phyloP scores from a whole-genome alignment of 2,888 invertebrate species.

The Steinernema carpocapsae region DNA sequence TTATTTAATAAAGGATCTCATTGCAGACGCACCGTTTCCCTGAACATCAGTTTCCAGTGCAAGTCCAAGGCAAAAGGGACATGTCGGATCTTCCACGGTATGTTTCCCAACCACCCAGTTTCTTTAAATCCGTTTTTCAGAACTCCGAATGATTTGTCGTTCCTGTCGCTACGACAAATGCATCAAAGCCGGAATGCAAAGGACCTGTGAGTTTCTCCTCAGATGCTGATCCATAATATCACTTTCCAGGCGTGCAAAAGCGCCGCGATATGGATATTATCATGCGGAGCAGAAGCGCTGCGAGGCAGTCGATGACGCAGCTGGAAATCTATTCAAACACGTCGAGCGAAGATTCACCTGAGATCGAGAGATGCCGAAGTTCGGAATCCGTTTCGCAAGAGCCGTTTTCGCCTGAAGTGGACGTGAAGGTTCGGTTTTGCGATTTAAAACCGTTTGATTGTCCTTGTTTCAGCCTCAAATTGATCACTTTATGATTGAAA shows the following conservation, averaged over 20 bases:
- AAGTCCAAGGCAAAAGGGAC: slow-evolving; percentile 44
- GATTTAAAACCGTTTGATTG: background rate
- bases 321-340: background rate
- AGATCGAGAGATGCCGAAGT: slow-evolving; percentile 20
- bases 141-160: slow-evolving; percentile 58
- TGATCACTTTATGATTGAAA: no score
- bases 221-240: background rate
- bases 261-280: slow-evolving; percentile 28
- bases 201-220: slow-evolving; percentile 44
- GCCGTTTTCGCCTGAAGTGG: background rate
- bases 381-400: background rate
- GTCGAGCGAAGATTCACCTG: slow-evolving; percentile 19
- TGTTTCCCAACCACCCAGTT: no score
- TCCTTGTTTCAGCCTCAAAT: no score
- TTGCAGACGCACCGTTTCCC: slow-evolving; percentile 43
- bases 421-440: background rate
- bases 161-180: slow-evolving; percentile 56
- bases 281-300: slow-evolving; percentile 27
- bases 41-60: slow-evolving; percentile 54
- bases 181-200: slow-evolving; percentile 51
- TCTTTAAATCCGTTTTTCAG: slow-evolving; percentile 43
- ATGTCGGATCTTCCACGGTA: slow-evolving; percentile 54
- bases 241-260: slow-evolving; percentile 38
- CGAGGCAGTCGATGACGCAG: slow-evolving; percentile 14
- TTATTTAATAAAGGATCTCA: no score